These are phyloP conservation scores for Ailuropoda melanoleuca DNA, from an alignment of 2,113 vertebrate species.

Conservation along the genomic window DNA sequence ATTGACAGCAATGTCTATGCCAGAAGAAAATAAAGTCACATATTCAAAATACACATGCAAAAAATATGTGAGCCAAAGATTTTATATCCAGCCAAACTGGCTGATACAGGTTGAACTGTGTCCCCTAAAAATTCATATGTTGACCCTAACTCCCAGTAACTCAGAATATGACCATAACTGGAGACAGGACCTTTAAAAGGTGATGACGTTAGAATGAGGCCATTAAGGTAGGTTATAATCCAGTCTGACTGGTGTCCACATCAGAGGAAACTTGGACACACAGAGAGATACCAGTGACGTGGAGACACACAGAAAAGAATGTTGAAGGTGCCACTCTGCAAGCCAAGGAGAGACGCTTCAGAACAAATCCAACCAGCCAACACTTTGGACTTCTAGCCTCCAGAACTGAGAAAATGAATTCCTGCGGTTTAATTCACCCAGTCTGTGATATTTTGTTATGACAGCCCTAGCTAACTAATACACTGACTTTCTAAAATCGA, in stretches of 20 bases:
- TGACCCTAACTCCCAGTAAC: not conserved
- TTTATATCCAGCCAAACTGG: not conserved
- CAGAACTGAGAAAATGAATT: constrained; percentile 22
- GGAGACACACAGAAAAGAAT: not conserved
- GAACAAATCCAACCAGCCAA: not conserved
- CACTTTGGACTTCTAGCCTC: not conserved
- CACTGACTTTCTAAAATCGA: constrained; percentile 21
- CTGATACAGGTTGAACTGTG: not conserved
- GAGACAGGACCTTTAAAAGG: not conserved
- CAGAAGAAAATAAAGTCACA: constrained; percentile 30
- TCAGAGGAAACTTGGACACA: not conserved
- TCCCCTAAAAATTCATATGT: not conserved
- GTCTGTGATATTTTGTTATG: not conserved
- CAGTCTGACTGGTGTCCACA: not conserved
- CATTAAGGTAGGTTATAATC: not conserved
- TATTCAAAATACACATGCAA: not conserved
- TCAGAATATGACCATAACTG: not conserved
- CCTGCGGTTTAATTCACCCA: not conserved
- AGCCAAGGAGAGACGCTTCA: not conserved
- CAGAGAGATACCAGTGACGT: not conserved
- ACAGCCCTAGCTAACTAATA: constrained; percentile 14
- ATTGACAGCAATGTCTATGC: not conserved
- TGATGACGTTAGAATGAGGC: not conserved
- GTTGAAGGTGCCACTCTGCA: not conserved
- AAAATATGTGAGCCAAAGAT: not conserved